phyloP scores from a whole-genome alignment of 2,888 invertebrate genomes.

The Aporophyla lueneburgensis region DNA sequence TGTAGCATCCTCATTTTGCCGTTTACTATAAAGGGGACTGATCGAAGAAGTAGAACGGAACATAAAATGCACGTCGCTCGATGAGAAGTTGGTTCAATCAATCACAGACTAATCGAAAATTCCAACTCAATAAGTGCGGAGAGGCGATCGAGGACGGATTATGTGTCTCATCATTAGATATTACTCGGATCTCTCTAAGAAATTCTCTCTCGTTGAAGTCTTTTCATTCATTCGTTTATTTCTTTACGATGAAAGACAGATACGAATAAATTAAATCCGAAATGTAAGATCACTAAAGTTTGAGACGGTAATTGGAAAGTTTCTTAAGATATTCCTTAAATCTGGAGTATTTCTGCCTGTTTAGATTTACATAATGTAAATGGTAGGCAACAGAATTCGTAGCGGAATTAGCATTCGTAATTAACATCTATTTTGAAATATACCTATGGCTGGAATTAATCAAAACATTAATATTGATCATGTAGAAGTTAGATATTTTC shows the following conservation, averaged over 20 bases:
- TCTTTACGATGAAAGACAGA: slow-evolving; percentile 72
- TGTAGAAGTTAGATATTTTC: slow-evolving; percentile 1
- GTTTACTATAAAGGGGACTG: slow-evolving; percentile 76
- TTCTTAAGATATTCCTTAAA: slow-evolving; percentile 67
- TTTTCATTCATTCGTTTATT: slow-evolving; percentile 79
- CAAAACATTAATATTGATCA: slow-evolving; percentile 19
- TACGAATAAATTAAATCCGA: slow-evolving; percentile 79
- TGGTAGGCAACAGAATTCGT: slow-evolving; percentile 55
- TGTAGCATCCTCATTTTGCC: slow-evolving; percentile 70
- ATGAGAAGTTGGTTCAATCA: slow-evolving; percentile 88
- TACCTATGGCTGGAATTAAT: slow-evolving; percentile 29
- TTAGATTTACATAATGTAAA: slow-evolving; percentile 68
- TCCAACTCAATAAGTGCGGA: slow-evolving; percentile 86
- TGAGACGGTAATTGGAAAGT: slow-evolving; percentile 77
- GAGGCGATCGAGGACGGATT: slow-evolving; percentile 84
- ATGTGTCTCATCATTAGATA: slow-evolving; percentile 88
- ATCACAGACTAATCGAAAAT: slow-evolving; percentile 90
- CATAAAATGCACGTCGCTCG: slow-evolving; percentile 87
- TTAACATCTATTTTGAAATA: slow-evolving; percentile 57
- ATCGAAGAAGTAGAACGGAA: slow-evolving; percentile 85
- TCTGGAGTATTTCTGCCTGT: slow-evolving; percentile 56
- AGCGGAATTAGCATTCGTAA: slow-evolving; percentile 58
- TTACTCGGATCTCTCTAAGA: slow-evolving; percentile 78
- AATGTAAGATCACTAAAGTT: slow-evolving; percentile 77
- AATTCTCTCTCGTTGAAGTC: slow-evolving; percentile 73